Evolutionary conservation across 2,797 vertebrate genomes (phyloP).

Genomic region (Girardinus metallicus): DNA sequence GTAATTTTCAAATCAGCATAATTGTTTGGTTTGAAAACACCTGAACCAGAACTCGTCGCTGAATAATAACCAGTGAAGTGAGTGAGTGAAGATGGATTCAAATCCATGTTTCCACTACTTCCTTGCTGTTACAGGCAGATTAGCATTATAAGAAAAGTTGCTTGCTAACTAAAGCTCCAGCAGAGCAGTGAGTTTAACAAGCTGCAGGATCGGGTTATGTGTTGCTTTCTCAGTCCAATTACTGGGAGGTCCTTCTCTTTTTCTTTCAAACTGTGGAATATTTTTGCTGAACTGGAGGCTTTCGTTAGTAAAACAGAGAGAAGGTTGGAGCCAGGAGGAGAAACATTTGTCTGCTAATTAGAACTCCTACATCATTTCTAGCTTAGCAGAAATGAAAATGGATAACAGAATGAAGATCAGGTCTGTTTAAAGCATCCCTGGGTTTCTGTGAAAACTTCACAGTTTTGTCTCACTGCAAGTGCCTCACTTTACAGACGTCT

Average conservation of each 20-base stretch:
- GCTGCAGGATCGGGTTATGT: slow-evolving; percentile 15
- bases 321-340: slow-evolving; percentile 11
- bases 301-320: slow-evolving; percentile 23
- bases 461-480: not conserved
- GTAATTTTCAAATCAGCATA: not conserved
- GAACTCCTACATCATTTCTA: slow-evolving; percentile 41
- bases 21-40: not conserved
- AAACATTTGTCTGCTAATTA: slow-evolving; percentile 41
- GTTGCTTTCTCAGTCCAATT: slow-evolving; percentile 10
- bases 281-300: slow-evolving; percentile 17
- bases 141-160: slow-evolving; percentile 9
- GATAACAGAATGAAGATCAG: slow-evolving; percentile 15
- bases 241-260: slow-evolving; percentile 8
- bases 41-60: not conserved
- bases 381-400: slow-evolving; percentile 17
- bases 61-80: slow-evolving; percentile 4
- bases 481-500: not conserved
- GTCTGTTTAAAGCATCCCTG: not conserved
- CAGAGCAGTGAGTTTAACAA: slow-evolving; percentile 22
- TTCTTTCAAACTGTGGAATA: slow-evolving; percentile 15
- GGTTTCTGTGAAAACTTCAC: not conserved
- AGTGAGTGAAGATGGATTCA: not conserved
- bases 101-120: not conserved
- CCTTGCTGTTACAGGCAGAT: slow-evolving; percentile 7
- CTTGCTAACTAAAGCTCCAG: slow-evolving; percentile 25